Base-by-base conservation (phyloP, 1,140 invertebrate species). In the Pachyrhynchus sulphureomaculatus region DNA sequence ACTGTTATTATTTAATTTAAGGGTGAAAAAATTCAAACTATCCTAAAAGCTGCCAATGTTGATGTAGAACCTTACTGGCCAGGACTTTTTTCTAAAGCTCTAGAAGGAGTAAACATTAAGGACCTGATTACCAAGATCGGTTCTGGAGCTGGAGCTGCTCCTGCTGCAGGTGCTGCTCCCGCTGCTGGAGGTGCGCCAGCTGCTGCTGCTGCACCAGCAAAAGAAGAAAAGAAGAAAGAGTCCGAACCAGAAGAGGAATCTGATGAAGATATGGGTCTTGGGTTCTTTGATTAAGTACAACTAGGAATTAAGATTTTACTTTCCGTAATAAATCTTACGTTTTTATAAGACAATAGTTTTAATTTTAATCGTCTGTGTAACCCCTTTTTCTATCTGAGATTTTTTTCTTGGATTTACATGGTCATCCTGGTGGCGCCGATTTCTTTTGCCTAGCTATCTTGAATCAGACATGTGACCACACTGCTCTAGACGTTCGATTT, bases 1-100 rank as follows among this genome's bases (percentile, higher is more conserved):
- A n/a, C n/a, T n/a, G n/a, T n/a, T n/a, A n/a, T n/a, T n/a, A n/a
- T 55, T 47, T 67, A 12, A 68, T 83, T 82, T 32, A 68, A 98
- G 95, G 92, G 91, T 69, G 97, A 99, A 73, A 99, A 99, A 81
- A 96, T 99, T 74, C 87, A 87, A 58, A 97, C 96, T 56, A 95
- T 99, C 76, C 78, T 99, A 70, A 99, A 98, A 78, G 95, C 97
- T 21, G 96, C 97, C 44, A 88, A 86, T 75, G 95, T 99, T 56
- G 90, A 94, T 42, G 90, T 99, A 20, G 98, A 99, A 76, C 96
- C 97, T 17, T 99, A 98, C 81, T 99, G 98, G 98, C 95, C 96
- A 54, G 93, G 93, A 75, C 83, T 99, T 23, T 99, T 99, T 79
- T 94, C 96, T 61, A 98, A 98, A 78, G 93, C 96, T 37, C 80